Evolutionary conservation across 2,888 invertebrate genomes (phyloP), one percentile per base, ranked within the genome.

Genomic region (Liposcelis brunnea): DNA sequence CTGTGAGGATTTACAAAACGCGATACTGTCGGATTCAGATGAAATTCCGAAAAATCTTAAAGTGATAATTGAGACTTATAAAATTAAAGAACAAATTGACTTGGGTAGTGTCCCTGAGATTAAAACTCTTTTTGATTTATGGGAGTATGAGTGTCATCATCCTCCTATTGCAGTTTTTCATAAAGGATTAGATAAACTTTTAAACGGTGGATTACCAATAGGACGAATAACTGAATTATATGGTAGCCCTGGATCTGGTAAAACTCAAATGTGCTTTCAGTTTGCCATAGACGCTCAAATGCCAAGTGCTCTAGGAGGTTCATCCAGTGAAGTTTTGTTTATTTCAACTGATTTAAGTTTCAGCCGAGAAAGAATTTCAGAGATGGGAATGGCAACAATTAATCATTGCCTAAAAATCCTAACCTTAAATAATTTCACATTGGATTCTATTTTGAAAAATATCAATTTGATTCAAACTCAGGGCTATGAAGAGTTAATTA

Each of bases 111-210:
- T n/a, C n/a, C 8, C 8, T 8, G 26, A 26, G 8, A 26, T 26
- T 8, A 4, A 26, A 26, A 26, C 40, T 6, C 15, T 18, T 14
- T 16, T 19, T n/a, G 19, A 40, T 19, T 19, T 40, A 12, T 40
- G 19, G 7, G 40, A 40, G 6, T n/a, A 6, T 5, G 40, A 40
- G 21, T 7, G 15, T 19, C 12, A n/a, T 5, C 15, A 35, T 10
- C 15, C 14, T 16, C 14, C 14, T 7, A 8, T 40, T 5, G 12
- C 40, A 6, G 40, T 40, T 21, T 40, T 40, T 21, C 15, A 40
- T 18, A n/a, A 14, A 40, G 40, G 40, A 18, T 21, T 40, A 19
- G 40, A 40, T 40, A 19, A 40, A n/a, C 16, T 40, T 7, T 11
- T 40, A 6, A 19, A 19, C 12, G 40, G 40, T 6, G 40, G 40